Base-by-base conservation (phyloP, 2,888 invertebrate species). In the Oscheius sp. region DNA sequence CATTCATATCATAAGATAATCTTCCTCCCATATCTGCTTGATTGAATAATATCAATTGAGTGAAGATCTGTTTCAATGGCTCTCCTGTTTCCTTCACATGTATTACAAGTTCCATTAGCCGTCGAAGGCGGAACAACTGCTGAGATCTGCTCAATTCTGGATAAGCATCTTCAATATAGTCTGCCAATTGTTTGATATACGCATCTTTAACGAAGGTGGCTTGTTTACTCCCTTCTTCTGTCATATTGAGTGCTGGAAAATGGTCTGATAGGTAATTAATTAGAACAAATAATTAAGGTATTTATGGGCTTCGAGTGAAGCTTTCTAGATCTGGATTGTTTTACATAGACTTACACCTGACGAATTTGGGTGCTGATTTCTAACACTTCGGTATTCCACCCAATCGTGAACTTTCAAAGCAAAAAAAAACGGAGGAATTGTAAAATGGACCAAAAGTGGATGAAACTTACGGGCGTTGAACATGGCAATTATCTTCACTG, bases 401-500 rank as follows among this genome's bases (percentile, higher is more conserved):
- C n/a, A n/a, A n/a, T n/a, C n/a, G n/a, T n/a, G n/a, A n/a, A n/a
- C n/a, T n/a, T n/a, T n/a, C n/a, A n/a, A n/a, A n/a, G n/a, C n/a
- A n/a, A n/a, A n/a, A n/a, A n/a, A n/a, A n/a, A n/a, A n/a, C n/a
- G n/a, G n/a, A n/a, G n/a, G n/a, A 41, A 41, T 41, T 41, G 12
- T 41, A 3, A 2, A 2, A 4, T 6, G 4, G 4, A 3, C 4
- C 12, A 6, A 26, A 50, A 50, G 17, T 2, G 22, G 3, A 22
- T 20, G 22, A 22, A 24, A 54, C 54, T 54, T 22, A 54, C 54
- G 54, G 12, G 33, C 14, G 20, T 17, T 32, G 33, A 54, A 54
- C 8, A 54, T 6, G 22, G 54, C 54, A 1, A 54, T 33, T 4
- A 54, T 20, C 20, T 54, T 54, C 32, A 54, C 9, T 4, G 54